Evolutionary conservation across 2,113 vertebrate genomes (phyloP).

Genomic region (Xyliphius kryptos): DNA sequence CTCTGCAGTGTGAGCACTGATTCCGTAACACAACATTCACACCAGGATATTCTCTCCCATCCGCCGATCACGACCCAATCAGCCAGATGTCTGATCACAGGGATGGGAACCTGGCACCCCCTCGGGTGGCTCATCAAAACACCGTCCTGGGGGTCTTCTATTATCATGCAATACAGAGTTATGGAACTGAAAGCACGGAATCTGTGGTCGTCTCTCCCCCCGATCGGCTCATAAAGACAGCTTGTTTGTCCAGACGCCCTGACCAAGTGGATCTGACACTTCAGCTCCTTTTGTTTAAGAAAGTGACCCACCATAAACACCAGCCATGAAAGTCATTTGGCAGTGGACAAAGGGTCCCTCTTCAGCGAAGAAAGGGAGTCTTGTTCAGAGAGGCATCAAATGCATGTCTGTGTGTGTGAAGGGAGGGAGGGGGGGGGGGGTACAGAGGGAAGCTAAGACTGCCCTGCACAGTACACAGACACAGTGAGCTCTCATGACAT

Average conservation of each 20-base stretch:
- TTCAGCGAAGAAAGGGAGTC: conserved; percentile 88
- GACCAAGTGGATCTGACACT: conserved; percentile 91
- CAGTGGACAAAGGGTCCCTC: conserved; percentile 91
- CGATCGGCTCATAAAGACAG: conserved; percentile 82
- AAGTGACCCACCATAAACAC: conserved; percentile 85
- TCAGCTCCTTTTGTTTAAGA: conserved; percentile 80
- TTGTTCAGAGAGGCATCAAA: conserved; percentile 87
- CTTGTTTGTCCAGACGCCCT: conserved; percentile 77
- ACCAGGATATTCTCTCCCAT: no score
- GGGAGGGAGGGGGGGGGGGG: conserved; percentile 49
- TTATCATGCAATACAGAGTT: no score
- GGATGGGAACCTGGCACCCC: no score
- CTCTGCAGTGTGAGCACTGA: no score
- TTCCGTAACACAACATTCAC: no score
- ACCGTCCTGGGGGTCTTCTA: no score
- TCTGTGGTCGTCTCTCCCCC: conserved; percentile 76
- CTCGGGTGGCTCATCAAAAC: no score
- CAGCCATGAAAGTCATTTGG: conserved; percentile 89
- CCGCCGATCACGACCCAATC: no score
- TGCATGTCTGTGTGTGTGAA: conserved; percentile 32
- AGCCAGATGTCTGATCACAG: no score
- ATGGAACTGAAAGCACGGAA: conserved; percentile 67
- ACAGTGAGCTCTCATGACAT: conserved; percentile 66
- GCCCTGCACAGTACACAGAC: conserved; percentile 50
- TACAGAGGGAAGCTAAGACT: conserved; percentile 45